phyloP scores from a whole-genome alignment of 2,888 invertebrate genomes.

The Drosophila kanekoi region DNA sequence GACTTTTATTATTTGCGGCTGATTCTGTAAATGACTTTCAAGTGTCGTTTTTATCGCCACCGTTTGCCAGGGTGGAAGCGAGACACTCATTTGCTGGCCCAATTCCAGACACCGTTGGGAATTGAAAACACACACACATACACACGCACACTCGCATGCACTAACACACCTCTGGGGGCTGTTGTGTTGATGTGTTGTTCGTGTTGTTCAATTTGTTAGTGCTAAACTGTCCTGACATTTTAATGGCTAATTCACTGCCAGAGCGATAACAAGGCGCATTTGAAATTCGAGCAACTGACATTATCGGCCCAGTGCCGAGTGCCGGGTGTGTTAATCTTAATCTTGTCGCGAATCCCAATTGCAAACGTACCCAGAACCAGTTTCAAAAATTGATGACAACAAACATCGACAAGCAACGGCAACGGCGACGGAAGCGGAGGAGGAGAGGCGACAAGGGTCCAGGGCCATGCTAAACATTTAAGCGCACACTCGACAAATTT shows the following conservation, averaged over 20 bases:
- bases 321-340: constrained; percentile 62
- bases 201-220: constrained; percentile 58
- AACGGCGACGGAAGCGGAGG: not conserved
- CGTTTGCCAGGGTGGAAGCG: constrained; percentile 48
- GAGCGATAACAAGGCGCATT: constrained; percentile 49
- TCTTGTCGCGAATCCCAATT: constrained; percentile 72
- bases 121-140: constrained; percentile 31
- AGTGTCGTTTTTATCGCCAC: constrained; percentile 64
- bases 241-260: constrained; percentile 59
- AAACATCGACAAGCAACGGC: constrained; percentile 38
- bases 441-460: constrained; percentile 30
- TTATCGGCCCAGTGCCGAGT: constrained; percentile 32
- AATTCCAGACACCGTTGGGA: constrained; percentile 56
- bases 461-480: constrained; percentile 71
- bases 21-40: constrained; percentile 75
- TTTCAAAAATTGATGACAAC: constrained; percentile 72
- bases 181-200: constrained; percentile 19
- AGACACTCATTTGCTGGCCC: constrained; percentile 33
- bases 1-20: constrained; percentile 80
- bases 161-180: constrained; percentile 5
- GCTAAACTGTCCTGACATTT: constrained; percentile 65
- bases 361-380: constrained; percentile 59
- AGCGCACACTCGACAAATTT: constrained; percentile 81
- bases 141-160: constrained; percentile 12
- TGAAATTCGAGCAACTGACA: constrained; percentile 61